Conservation (phyloP, 2,113 vertebrate genomes). For the Anguilla japonica region DNA sequence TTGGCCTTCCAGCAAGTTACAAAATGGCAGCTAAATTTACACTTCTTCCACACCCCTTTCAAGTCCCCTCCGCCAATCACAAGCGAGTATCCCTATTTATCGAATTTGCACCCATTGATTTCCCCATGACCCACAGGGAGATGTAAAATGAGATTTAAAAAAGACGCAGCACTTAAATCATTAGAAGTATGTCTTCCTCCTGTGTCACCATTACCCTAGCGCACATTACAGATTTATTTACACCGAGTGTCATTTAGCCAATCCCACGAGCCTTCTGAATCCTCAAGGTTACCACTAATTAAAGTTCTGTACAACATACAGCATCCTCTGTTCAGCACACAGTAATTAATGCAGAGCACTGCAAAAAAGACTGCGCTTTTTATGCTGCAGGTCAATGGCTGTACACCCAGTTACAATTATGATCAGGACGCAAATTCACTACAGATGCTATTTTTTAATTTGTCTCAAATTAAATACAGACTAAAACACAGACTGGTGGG, state of each 20-base stretch:
- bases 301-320: conserved; percentile 29
- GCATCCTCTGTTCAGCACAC: conserved; percentile 11
- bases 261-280: conserved; percentile 33
- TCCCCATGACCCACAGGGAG: background rate
- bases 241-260: conserved; percentile 12
- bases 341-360: conserved; percentile 32
- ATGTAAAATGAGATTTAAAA: background rate
- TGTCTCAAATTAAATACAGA: background rate
- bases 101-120: background rate
- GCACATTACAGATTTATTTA: conserved; percentile 19
- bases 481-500: too few species aligned
- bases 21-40: background rate
- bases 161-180: conserved; percentile 5
- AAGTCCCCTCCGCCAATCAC: background rate
- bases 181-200: background rate
- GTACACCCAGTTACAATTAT: conserved; percentile 31
- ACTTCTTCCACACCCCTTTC: background rate
- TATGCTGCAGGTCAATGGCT: conserved; percentile 31
- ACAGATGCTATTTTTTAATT: conserved; percentile 32
- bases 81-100: background rate
- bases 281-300: conserved; percentile 51
- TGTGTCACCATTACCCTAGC: background rate
- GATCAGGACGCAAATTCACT: conserved; percentile 27
- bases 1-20: background rate
- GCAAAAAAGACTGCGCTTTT: conserved; percentile 12